Evolutionary conservation across 2,888 invertebrate genomes (phyloP).

Genomic region (Leptogaster cylindrica): DNA sequence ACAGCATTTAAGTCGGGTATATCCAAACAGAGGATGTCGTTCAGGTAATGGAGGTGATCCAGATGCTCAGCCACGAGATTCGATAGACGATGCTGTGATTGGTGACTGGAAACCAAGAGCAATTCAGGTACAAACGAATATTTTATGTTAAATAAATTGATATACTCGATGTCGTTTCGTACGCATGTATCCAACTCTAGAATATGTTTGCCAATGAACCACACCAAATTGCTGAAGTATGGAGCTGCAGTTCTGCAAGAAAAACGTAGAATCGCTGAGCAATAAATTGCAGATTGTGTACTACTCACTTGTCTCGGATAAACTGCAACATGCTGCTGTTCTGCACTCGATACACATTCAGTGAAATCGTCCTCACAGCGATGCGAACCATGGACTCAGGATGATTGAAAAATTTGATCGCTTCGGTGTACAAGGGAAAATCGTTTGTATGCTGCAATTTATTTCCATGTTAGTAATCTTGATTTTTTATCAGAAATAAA

Average conservation of each 20-base stretch:
- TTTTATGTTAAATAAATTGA: not conserved
- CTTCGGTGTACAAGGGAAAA: constrained; percentile 98
- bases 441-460: constrained; percentile 85
- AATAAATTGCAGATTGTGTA: not conserved
- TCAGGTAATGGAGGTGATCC: constrained; percentile 96
- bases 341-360: constrained; percentile 95
- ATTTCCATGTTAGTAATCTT: not conserved
- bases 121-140: not conserved
- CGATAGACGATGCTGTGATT: constrained; percentile 86
- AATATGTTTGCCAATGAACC: constrained; percentile 98
- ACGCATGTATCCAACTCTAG: constrained; percentile 94
- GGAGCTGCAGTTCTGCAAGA: constrained; percentile 85
- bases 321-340: constrained; percentile 95
- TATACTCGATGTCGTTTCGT: constrained; percentile 93
- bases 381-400: constrained; percentile 99
- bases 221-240: constrained; percentile 97
- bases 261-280: not conserved
- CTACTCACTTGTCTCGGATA: constrained; percentile 79
- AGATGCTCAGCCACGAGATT: constrained; percentile 96
- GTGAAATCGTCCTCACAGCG: constrained; percentile 94
- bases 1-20: constrained; percentile 93
- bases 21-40: constrained; percentile 92
- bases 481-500: not conserved
- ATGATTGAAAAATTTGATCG: constrained; percentile 99
- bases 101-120: constrained; percentile 73